These are phyloP conservation scores for Drosophila burlai DNA, from an alignment of 1,140 invertebrate species.

Conservation along the genomic window DNA sequence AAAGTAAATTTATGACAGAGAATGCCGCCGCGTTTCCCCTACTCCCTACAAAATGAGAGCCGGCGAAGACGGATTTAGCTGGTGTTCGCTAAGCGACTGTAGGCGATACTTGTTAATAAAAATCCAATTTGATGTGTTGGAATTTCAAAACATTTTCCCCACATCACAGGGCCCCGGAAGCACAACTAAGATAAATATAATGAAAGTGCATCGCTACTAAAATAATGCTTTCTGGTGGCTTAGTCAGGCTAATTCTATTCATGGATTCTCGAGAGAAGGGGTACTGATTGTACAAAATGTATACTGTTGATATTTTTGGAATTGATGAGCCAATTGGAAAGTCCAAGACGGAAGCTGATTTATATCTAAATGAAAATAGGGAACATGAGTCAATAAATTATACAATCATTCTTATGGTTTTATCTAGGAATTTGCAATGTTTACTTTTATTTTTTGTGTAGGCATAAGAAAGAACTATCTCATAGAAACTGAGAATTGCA, in stretches of 20 bases:
- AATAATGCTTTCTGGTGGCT: conserved; percentile 2
- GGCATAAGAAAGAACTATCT: neutral
- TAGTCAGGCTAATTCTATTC: neutral
- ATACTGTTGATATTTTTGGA: conserved; percentile 19
- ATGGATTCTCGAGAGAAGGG: conserved; percentile 1
- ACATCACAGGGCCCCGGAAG: conserved; percentile 4
- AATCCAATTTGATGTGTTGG: conserved; percentile 17
- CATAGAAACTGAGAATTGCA: neutral
- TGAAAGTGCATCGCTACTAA: conserved; percentile 7
- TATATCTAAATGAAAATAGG: neutral
- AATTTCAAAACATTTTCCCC: conserved; percentile 10
- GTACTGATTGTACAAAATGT: neutral
- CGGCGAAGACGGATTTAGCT: conserved; percentile 15
- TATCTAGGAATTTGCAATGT: neutral
- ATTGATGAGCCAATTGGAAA: conserved; percentile 12
- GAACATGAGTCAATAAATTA: conserved; percentile 4
- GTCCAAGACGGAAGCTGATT: neutral
- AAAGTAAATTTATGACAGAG: conserved; percentile 57
- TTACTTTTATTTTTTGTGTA: neutral
- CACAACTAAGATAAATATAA: conserved; percentile 1
- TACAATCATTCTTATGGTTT: neutral
- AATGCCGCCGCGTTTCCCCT: conserved; percentile 1
- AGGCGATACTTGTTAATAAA: conserved; percentile 28
- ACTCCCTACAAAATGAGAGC: conserved; percentile 2
- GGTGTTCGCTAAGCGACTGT: neutral